These are phyloP conservation scores for Clitarchus hookeri DNA, from an alignment of 2,888 invertebrate species.

Conservation along the genomic window DNA sequence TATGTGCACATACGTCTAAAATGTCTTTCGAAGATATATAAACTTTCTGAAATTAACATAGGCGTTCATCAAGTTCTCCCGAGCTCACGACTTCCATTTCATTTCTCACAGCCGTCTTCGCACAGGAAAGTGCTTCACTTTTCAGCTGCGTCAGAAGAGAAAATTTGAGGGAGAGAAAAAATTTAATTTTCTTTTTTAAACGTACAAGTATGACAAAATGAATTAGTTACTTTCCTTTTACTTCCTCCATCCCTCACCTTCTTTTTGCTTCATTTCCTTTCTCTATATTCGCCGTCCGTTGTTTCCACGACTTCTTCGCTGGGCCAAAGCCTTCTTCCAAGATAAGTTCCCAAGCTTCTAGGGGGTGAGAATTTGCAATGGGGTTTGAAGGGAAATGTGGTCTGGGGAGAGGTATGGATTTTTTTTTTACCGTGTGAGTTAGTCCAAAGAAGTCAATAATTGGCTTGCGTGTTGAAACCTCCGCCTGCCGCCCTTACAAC, in stretches of 20 bases:
- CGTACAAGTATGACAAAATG: neutral
- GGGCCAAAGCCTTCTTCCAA: neutral
- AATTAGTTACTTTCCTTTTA: conserved; percentile 14
- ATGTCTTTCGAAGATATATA: too few species aligned
- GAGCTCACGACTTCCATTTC: neutral
- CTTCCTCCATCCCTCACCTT: neutral
- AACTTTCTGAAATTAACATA: too few species aligned
- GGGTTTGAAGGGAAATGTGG: neutral
- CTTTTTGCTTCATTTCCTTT: neutral
- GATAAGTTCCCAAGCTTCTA: neutral
- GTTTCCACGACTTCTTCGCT: neutral
- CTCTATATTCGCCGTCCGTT: neutral
- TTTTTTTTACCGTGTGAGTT: neutral
- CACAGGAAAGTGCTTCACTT: neutral
- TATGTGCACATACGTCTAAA: too few species aligned
- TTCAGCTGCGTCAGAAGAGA: neutral
- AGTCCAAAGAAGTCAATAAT: conserved; percentile 8
- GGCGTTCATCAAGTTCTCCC: too few species aligned
- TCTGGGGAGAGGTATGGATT: neutral
- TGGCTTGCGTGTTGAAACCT: neutral
- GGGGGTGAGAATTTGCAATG: neutral
- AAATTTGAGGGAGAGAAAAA: neutral
- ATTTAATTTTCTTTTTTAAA: conserved; percentile 1
- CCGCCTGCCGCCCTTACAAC: neutral
- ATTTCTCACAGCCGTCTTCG: neutral